phyloP scores from a whole-genome alignment of 1,140 invertebrate species.

The Pantala flavescens region DNA sequence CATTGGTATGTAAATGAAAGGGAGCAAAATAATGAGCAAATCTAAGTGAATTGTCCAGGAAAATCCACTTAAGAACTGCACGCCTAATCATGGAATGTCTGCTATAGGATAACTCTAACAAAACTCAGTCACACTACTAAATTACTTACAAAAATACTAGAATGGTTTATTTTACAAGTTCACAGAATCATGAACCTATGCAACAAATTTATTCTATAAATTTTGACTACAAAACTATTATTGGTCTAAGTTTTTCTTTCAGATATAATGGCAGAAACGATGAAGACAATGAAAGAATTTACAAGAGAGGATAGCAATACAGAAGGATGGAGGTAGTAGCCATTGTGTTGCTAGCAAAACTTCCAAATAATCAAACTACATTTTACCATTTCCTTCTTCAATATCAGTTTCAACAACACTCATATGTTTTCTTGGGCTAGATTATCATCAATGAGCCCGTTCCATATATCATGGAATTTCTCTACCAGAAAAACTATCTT shows the following conservation, averaged over 20 bases:
- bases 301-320: neutral
- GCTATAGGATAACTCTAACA: neutral
- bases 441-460: too few relatives aligned
- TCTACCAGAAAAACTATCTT: too few relatives aligned
- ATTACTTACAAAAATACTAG: neutral
- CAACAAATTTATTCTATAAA: conserved; percentile 11
- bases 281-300: neutral
- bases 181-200: neutral
- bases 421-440: too few relatives aligned
- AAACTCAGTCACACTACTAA: neutral
- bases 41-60: neutral
- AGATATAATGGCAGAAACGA: conserved; percentile 6
- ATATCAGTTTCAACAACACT: too few relatives aligned
- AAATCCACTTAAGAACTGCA: neutral
- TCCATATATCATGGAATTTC: too few relatives aligned
- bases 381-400: too few relatives aligned
- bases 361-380: too few relatives aligned
- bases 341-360: neutral
- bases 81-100: neutral
- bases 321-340: conserved; percentile 4
- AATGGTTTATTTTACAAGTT: conserved; percentile 5
- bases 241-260: neutral
- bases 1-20: neutral
- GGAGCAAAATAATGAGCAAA: neutral
- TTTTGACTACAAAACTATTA: neutral